Evolutionary conservation across 2,888 invertebrate species (phyloP), one percentile per base, ranked within the genome.

Genomic region (Pilophorus perplexus): DNA sequence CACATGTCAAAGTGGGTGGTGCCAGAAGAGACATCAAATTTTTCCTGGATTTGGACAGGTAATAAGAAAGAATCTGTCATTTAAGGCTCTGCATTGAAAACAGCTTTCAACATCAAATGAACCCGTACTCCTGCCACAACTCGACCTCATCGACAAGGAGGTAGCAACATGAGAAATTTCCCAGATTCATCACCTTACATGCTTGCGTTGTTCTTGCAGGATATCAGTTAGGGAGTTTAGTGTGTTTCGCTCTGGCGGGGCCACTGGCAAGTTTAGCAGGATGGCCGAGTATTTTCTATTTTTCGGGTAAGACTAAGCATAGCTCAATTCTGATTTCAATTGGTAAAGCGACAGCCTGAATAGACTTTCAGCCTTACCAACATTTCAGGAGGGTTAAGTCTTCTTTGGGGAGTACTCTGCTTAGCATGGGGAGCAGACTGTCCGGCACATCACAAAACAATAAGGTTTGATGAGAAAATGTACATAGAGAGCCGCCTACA

Each of bases 41-140:
- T 52, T 12, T 52, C 52, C 12, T 52, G 52, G 52, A 52, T 52
- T 3, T 52, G 27, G 27, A 28, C 52, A 25, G 52, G 52, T 52
- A 28, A 1, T n/a, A 5, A 48, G 8, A 20, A 10, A 22, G 20
- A 18, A 22, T 23, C n/a, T n/a, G n/a, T n/a, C n/a, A n/a, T n/a
- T n/a, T n/a, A n/a, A n/a, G n/a, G n/a, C n/a, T n/a, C n/a, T n/a
- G n/a, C n/a, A n/a, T n/a, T n/a, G n/a, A n/a, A n/a, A n/a, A n/a
- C n/a, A n/a, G n/a, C n/a, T n/a, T n/a, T n/a, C n/a, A n/a, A n/a
- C n/a, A n/a, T n/a, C n/a, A n/a, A n/a, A n/a, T n/a, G n/a, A n/a
- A n/a, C n/a, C n/a, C n/a, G n/a, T n/a, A n/a, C n/a, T n/a, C n/a
- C n/a, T n/a, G n/a, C n/a, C n/a, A n/a, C n/a, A n/a, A n/a, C n/a